phyloP scores from a whole-genome alignment of 2,888 invertebrate genomes.

The Temnothorax ravouxi region DNA sequence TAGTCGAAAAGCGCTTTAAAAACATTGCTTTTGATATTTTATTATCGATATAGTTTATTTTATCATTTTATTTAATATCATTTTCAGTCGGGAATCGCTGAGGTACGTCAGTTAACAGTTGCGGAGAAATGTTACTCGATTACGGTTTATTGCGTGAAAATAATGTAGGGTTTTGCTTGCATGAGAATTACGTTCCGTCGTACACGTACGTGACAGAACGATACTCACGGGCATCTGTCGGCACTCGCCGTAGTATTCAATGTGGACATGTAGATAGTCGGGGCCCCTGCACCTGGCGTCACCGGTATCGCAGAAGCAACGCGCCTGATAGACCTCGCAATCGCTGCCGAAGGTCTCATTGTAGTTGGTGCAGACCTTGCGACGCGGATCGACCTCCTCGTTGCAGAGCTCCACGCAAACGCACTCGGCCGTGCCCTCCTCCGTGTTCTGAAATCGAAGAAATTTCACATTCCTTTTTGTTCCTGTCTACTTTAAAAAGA shows the following conservation, averaged over 20 bases:
- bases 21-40: neutral
- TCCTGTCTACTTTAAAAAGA: neutral
- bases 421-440: conserved; percentile 93
- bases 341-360: conserved; percentile 98
- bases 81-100: neutral
- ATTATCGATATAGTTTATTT: neutral
- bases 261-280: conserved; percentile 94
- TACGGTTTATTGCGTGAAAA: neutral
- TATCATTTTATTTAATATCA: neutral
- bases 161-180: neutral
- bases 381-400: conserved; percentile 92
- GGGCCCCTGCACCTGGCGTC: conserved; percentile 91
- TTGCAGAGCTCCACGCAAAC: conserved; percentile 96
- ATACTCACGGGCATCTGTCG: conserved; percentile 90
- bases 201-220: neutral
- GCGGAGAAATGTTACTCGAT: neutral
- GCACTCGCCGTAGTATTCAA: conserved; percentile 97
- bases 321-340: conserved; percentile 97
- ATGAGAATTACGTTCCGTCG: neutral
- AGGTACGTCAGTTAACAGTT: neutral
- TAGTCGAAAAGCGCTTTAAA: neutral
- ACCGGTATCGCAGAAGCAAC: conserved; percentile 95
- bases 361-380: conserved; percentile 96
- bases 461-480: neutral
- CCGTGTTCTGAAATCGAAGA: conserved; percentile 83